Percentiles rank a stretch among this genome's conserved stretches.
Conservation (phyloP, 2,113 vertebrate species). For the Pipra filicauda region DNA sequence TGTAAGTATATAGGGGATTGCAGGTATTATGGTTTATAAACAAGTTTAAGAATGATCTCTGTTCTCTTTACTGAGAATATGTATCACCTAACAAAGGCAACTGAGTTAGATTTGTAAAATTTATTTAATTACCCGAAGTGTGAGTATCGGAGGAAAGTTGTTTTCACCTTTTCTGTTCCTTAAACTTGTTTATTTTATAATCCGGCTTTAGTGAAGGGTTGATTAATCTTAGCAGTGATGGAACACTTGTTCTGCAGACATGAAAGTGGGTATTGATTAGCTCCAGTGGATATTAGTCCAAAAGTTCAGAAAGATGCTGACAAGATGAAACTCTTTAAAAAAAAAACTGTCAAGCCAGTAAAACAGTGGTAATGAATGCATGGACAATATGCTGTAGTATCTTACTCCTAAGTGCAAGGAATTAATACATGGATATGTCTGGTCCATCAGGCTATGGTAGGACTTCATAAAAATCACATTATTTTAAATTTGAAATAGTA, state of each 20-base stretch:
- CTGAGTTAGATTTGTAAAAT: neutral
- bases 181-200: neutral
- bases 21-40: neutral
- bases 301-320: neutral
- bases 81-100: neutral
- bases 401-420: neutral
- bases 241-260: neutral
- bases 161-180: neutral
- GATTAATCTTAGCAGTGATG: neutral
- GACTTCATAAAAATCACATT: neutral
- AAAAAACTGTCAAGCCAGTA: neutral
- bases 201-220: neutral
- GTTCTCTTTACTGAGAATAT: neutral
- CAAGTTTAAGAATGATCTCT: neutral
- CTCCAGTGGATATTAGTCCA: neutral
- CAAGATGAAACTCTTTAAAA: neutral
- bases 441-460: neutral
- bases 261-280: neutral
- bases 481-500: neutral
- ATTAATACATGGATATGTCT: neutral
- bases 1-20: neutral
- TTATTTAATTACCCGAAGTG: neutral
- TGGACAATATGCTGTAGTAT: neutral
- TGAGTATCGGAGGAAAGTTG: neutral
- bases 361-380: neutral